These are phyloP conservation scores for Bombus cullumanus DNA, from an alignment of 1,140 invertebrate genomes.

Conservation along the genomic window DNA sequence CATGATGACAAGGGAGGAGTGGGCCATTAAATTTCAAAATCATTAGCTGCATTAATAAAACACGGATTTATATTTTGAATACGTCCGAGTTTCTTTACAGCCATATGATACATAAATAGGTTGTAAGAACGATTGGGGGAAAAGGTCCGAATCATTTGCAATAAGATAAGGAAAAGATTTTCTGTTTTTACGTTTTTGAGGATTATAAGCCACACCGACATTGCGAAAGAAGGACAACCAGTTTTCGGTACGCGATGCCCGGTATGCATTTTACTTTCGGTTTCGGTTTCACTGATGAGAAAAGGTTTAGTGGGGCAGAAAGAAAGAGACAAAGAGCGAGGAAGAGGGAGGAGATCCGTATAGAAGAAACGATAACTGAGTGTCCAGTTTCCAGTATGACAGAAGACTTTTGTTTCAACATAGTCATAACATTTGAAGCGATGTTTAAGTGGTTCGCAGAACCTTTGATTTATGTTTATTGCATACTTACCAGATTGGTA, in stretches of 20 bases:
- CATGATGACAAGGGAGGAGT: neutral
- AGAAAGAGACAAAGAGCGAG: neutral
- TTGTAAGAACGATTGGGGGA: neutral
- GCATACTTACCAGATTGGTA: neutral
- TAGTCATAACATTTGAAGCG: neutral
- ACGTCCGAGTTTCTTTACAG: neutral
- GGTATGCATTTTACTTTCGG: constrained; percentile 36
- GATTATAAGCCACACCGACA: neutral
- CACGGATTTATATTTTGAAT: neutral
- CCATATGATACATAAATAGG: neutral
- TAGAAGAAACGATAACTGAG: neutral
- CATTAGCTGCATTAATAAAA: neutral
- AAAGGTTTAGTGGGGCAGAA: neutral
- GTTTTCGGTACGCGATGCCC: constrained; percentile 10
- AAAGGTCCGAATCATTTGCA: neutral
- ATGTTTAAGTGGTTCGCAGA: neutral
- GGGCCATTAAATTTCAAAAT: neutral
- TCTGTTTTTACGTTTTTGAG: constrained; percentile 17
- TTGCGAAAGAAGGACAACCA: constrained; percentile 48
- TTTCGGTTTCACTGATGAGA: constrained; percentile 40
- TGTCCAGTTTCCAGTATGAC: neutral
- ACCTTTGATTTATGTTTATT: neutral
- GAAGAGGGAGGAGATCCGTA: neutral
- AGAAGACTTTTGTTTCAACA: neutral
- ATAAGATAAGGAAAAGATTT: neutral